These are phyloP conservation scores for Emys orbicularis DNA, from an alignment of 2,797 vertebrate genomes.

Conservation along the genomic window DNA sequence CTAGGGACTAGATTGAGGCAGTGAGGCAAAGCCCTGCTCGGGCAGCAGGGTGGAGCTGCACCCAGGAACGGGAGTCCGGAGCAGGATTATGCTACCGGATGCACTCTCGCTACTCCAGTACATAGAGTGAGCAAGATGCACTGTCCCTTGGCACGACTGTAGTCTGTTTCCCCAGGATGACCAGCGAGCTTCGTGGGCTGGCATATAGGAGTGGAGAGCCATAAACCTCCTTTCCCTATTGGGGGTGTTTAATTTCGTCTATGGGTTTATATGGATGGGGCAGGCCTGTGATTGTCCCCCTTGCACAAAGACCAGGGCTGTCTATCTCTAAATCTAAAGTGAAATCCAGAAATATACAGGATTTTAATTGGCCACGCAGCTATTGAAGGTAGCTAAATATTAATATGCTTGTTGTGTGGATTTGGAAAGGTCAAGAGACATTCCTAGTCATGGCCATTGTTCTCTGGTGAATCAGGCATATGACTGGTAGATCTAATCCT, in stretches of 20 bases:
- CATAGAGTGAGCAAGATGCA: no score
- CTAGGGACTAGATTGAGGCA: not conserved
- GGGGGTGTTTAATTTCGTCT: no score
- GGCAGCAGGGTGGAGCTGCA: not conserved
- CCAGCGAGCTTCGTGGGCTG: accelerated
- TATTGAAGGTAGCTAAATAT: not conserved
- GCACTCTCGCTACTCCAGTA: no score
- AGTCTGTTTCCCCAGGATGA: no score
- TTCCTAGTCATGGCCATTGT: not conserved
- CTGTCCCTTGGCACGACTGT: no score
- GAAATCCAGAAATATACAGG: not conserved
- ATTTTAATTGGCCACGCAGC: not conserved
- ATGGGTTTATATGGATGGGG: no score
- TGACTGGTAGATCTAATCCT: not conserved
- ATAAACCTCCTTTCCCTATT: no score
- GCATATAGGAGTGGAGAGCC: no score
- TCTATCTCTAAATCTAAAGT: not conserved
- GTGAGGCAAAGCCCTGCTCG: not conserved
- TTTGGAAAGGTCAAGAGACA: not conserved
- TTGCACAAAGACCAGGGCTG: no score
- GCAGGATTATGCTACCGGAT: not conserved
- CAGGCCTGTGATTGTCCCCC: no score
- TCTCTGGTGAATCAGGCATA: not conserved
- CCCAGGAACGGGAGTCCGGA: no score
- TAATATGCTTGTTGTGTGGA: not conserved